These are phyloP conservation scores for Muntiacus muntjak DNA, from an alignment of 2,113 vertebrate species.

Conservation along the genomic window DNA sequence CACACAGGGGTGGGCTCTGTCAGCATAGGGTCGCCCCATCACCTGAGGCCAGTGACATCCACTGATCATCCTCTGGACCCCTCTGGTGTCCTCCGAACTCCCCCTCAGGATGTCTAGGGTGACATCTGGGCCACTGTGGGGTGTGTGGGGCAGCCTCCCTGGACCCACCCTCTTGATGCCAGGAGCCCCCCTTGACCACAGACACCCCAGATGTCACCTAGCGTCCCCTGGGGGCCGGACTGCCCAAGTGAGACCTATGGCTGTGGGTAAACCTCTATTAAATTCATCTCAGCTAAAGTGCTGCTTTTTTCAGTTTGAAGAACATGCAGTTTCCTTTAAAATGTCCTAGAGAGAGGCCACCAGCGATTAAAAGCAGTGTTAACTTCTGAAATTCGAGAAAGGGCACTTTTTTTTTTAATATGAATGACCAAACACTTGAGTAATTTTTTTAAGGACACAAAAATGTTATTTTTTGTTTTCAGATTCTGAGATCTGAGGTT, in stretches of 20 bases:
- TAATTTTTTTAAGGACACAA: not conserved
- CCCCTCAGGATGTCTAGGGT: not conserved
- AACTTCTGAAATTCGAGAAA: not conserved
- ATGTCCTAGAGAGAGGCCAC: not conserved
- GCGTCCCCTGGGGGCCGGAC: not conserved
- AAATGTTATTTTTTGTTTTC: not conserved
- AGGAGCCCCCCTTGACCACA: not conserved
- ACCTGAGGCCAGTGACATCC: not conserved
- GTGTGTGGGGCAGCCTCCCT: not conserved
- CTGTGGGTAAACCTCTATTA: not conserved
- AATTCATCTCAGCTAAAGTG: not conserved
- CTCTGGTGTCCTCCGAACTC: not conserved
- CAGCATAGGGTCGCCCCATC: no score
- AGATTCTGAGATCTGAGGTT: not conserved
- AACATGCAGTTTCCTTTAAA: not conserved
- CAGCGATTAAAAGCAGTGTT: not conserved
- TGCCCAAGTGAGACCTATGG: not conserved
- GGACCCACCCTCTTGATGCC: not conserved
- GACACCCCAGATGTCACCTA: not conserved
- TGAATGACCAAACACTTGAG: not conserved
- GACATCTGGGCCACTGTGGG: not conserved
- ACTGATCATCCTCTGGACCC: not conserved
- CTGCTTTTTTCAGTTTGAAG: not conserved
- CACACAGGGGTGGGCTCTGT: fast-evolving
- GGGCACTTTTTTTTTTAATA: not conserved